Conservation (phyloP, 2,797 vertebrate species). For the Alcedo quadribrachys region DNA sequence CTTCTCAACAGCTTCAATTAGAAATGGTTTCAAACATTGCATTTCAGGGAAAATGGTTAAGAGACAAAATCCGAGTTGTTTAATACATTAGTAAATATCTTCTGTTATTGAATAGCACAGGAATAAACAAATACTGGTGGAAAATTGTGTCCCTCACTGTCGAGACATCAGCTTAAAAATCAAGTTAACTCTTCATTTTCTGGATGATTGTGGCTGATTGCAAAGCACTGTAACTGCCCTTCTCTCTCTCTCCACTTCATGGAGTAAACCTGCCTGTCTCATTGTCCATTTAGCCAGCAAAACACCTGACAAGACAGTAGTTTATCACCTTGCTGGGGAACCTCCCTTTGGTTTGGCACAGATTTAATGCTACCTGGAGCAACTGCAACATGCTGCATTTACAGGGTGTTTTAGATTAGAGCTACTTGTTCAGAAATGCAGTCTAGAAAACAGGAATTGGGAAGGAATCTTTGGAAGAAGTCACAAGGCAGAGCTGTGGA, state of each 20-base stretch:
- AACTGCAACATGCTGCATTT: neutral
- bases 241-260: neutral
- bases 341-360: conserved; percentile 1
- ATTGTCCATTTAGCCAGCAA: conserved; percentile 3
- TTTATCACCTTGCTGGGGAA: conserved; percentile 9
- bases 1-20: neutral
- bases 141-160: neutral
- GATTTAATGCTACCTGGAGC: neutral
- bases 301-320: neutral
- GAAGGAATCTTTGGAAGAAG: neutral
- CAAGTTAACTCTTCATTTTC: neutral
- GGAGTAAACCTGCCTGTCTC: neutral
- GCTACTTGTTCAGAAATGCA: neutral
- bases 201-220: neutral
- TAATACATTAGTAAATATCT: neutral
- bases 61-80: neutral
- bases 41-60: neutral
- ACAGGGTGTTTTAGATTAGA: neutral
- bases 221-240: neutral
- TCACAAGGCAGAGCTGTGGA: neutral
- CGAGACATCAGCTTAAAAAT: neutral
- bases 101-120: neutral
- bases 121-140: neutral
- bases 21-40: neutral
- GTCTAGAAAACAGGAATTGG: neutral